Evolutionary conservation across 2,888 invertebrate genomes (phyloP).

Genomic region (Philhelius pedissequus): DNA sequence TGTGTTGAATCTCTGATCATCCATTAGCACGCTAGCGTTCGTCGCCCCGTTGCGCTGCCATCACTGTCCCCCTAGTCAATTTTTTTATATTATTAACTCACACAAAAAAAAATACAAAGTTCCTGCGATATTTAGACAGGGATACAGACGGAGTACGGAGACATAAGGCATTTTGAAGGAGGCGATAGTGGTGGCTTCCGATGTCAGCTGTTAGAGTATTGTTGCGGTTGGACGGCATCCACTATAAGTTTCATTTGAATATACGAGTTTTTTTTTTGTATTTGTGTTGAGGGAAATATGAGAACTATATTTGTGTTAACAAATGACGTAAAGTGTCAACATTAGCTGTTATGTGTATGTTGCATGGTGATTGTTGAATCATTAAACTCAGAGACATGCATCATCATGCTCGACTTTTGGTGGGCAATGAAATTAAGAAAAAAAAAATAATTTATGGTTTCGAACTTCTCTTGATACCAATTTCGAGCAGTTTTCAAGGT

Average conservation of each 20-base stretch:
- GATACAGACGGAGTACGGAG: not conserved
- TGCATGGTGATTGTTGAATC: not conserved
- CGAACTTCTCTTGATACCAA: no score
- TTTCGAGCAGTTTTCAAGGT: no score
- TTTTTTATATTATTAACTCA: not conserved
- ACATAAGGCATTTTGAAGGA: slow-evolving; percentile 23
- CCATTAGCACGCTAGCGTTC: not conserved
- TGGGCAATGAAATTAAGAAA: not conserved
- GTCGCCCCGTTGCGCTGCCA: not conserved
- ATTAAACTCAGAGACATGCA: not conserved
- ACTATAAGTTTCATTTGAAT: slow-evolving; percentile 11
- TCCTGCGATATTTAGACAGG: slow-evolving; percentile 46
- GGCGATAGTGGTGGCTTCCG: slow-evolving; percentile 51
- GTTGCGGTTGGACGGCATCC: slow-evolving; percentile 19
- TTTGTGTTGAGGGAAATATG: slow-evolving; percentile 15
- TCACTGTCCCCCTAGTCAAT: not conserved
- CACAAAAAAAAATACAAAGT: not conserved
- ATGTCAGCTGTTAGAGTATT: slow-evolving; percentile 54
- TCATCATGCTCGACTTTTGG: not conserved
- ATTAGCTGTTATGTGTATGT: not conserved
- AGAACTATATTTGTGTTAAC: slow-evolving; percentile 4
- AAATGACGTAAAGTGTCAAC: slow-evolving; percentile 22
- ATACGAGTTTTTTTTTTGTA: not conserved
- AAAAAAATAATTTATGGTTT: no score
- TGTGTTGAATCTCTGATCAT: slow-evolving; percentile 49